Evolutionary conservation across 2,797 vertebrate genomes (phyloP).

Genomic region (Emys orbicularis): DNA sequence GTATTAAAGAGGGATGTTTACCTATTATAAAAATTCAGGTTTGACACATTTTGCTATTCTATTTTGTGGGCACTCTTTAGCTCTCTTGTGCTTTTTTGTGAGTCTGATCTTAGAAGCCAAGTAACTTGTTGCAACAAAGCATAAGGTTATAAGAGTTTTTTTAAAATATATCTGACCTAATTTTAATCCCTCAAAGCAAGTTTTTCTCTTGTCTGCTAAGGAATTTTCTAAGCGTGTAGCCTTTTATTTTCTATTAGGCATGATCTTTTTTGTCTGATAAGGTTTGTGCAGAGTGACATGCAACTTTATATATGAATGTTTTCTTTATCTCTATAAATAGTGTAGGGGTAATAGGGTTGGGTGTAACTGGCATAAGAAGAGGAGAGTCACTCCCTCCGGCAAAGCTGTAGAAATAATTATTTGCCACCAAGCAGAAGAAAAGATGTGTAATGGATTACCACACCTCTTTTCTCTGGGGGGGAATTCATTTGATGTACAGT

Average conservation of each 20-base stretch:
- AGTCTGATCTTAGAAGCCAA: background rate
- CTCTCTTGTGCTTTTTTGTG: background rate
- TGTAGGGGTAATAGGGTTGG: background rate
- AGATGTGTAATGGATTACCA: background rate
- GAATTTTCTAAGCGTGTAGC: background rate
- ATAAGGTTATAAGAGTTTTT: background rate
- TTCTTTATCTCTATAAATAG: background rate
- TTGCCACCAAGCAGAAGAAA: background rate
- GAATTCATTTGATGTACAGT: background rate
- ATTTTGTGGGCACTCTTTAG: background rate
- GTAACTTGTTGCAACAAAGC: slow-evolving; percentile 3
- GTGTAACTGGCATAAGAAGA: background rate
- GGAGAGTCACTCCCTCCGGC: background rate
- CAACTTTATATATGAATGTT: background rate
- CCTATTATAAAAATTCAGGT: background rate
- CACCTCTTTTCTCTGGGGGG: background rate
- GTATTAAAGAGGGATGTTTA: background rate
- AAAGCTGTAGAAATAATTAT: background rate
- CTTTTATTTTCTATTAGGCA: background rate
- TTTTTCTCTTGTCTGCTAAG: background rate
- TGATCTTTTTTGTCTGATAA: background rate
- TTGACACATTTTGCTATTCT: background rate
- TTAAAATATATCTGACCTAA: background rate
- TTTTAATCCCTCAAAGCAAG: slow-evolving; percentile 49
- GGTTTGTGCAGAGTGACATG: background rate